Evolutionary conservation across 1,140 invertebrate genomes (phyloP).

Genomic region (Drusus annulatus): DNA sequence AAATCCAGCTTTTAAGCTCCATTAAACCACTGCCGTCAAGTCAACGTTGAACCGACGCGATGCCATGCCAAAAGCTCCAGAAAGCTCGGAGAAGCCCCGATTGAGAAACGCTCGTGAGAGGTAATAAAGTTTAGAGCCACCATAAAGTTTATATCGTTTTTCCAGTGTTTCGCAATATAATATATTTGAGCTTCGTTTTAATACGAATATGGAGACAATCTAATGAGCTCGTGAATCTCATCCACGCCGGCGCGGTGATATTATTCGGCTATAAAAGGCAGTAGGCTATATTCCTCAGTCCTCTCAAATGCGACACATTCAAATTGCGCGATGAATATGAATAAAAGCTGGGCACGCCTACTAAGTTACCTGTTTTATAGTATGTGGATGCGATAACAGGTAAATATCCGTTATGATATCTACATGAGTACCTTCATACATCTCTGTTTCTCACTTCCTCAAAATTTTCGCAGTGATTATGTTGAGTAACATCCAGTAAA

Average conservation of each 20-base stretch:
- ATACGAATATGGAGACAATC: not conserved
- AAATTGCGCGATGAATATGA: no score
- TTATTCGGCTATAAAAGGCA: not conserved
- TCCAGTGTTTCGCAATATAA: constrained; percentile 42
- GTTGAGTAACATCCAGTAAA: no score
- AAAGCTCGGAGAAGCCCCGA: constrained; percentile 17
- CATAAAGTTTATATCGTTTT: constrained; percentile 46
- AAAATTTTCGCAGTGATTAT: no score
- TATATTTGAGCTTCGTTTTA: not conserved
- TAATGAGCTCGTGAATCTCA: not conserved
- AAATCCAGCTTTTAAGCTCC: constrained; percentile 35
- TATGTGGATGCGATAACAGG: no score
- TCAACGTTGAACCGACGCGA: not conserved
- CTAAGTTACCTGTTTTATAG: no score
- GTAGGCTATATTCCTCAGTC: no score
- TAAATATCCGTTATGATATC: no score
- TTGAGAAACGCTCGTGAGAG: constrained; percentile 42
- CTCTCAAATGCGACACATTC: no score
- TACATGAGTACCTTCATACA: no score
- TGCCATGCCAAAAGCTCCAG: not conserved
- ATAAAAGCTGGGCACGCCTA: no score
- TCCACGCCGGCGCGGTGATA: not conserved
- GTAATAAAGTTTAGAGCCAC: constrained; percentile 50
- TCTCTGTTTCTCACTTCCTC: no score
- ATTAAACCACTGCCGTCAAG: constrained; percentile 37